Percentiles rank a stretch among this genome's conserved stretches.
Conservation (phyloP, 2,113 vertebrate genomes). For the Dipodomys ordii region DNA sequence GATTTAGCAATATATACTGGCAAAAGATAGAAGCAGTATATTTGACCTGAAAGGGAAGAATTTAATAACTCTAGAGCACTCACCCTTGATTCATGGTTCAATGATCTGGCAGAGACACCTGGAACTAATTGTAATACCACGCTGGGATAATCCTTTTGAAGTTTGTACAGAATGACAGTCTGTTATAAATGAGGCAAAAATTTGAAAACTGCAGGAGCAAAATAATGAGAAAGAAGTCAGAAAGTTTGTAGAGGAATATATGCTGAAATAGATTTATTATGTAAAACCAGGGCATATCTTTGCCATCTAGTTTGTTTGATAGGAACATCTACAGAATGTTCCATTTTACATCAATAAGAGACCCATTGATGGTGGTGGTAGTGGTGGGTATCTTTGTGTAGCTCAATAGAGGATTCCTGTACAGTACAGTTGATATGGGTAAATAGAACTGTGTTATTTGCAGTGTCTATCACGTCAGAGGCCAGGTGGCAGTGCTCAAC, state of each 20-base stretch:
- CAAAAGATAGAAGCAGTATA: background rate
- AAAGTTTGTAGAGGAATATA: background rate
- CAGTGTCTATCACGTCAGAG: background rate
- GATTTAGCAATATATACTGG: background rate
- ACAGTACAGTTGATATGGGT: background rate
- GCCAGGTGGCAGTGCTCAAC: background rate
- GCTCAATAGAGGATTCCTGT: background rate
- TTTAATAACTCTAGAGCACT: constrained; percentile 25
- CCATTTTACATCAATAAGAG: background rate
- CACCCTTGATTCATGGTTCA: background rate
- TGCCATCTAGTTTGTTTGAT: background rate
- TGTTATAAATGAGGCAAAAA: background rate
- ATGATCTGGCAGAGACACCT: background rate
- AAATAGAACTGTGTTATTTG: background rate
- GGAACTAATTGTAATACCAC: background rate
- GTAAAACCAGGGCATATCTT: background rate
- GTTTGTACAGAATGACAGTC: background rate
- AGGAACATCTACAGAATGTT: background rate
- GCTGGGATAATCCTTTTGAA: background rate
- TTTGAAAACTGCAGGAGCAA: background rate
- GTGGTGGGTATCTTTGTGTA: background rate
- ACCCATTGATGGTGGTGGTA: background rate
- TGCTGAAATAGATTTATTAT: background rate
- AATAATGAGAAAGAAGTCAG: background rate
- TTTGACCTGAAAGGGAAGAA: background rate